A percentile compares a stretch with the other conserved stretches of the same genome.
Conservation (phyloP, 2,113 vertebrate species). For the Parotia lawesii region DNA sequence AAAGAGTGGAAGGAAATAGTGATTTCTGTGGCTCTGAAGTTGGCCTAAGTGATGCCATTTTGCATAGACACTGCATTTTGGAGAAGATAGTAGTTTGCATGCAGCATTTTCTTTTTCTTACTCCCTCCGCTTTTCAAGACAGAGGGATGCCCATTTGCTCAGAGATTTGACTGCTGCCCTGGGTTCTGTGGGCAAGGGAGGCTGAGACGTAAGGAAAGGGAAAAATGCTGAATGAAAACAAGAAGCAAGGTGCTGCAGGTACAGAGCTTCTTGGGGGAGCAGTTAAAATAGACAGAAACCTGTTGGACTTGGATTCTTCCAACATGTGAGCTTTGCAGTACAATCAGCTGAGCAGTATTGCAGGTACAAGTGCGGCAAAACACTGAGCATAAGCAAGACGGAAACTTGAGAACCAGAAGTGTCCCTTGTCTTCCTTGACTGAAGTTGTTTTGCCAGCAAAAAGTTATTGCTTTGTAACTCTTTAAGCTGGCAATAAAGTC, state of each 20-base stretch:
- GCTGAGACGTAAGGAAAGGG: not conserved
- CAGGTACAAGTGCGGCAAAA: not conserved
- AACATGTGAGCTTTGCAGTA: fast-evolving
- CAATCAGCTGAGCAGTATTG: not conserved
- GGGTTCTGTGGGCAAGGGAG: not conserved
- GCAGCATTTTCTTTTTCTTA: not conserved
- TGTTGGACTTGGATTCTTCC: not conserved
- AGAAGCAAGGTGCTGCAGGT: not conserved
- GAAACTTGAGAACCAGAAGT: not conserved
- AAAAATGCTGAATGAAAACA: not conserved
- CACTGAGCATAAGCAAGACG: not conserved
- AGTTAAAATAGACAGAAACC: not conserved
- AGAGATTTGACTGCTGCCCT: not conserved
- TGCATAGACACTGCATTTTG: not conserved
- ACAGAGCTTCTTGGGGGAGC: not conserved
- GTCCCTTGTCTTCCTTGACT: not conserved
- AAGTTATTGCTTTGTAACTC: not conserved
- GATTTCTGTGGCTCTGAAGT: not conserved
- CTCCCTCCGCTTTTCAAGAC: not conserved
- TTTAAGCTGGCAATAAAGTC: constrained; percentile 21
- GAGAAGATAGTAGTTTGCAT: not conserved
- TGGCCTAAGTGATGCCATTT: not conserved
- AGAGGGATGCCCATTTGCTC: not conserved
- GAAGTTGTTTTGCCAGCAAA: not conserved
- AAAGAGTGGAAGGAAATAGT: not conserved